A percentile compares a stretch with the other conserved stretches of the same genome.
phyloP scores from a whole-genome alignment of 2,797 vertebrate genomes.

The Sebastolobus alascanus region DNA sequence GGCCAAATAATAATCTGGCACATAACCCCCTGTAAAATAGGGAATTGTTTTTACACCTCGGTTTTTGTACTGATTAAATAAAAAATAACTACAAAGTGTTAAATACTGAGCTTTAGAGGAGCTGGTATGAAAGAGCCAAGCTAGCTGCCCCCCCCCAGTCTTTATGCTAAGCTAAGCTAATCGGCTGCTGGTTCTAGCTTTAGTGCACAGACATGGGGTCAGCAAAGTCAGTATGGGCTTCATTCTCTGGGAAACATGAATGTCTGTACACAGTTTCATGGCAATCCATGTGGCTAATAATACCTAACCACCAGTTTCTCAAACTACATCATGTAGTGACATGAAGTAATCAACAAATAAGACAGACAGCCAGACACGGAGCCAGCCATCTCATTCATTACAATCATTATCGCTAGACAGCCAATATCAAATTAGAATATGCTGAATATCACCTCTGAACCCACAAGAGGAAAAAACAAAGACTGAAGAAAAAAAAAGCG shows the following conservation, averaged over 20 bases:
- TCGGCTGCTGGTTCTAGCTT: neutral
- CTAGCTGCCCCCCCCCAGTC: neutral
- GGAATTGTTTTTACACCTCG: neutral
- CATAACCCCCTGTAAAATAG: neutral
- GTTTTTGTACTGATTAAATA: neutral
- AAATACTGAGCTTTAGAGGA: neutral
- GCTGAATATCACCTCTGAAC: conserved; percentile 59
- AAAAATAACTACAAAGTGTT: neutral
- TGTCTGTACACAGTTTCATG: neutral
- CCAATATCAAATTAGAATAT: conserved; percentile 62
- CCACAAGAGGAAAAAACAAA: conserved; percentile 49
- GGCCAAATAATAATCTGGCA: neutral
- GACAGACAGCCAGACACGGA: conserved; percentile 37
- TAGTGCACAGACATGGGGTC: neutral
- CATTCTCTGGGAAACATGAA: neutral
- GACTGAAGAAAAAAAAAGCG: conserved; percentile 21
- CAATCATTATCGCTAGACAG: conserved; percentile 50
- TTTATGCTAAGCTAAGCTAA: neutral
- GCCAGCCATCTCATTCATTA: conserved; percentile 58
- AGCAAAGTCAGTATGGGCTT: neutral
- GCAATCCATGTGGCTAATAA: neutral
- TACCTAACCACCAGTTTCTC: neutral
- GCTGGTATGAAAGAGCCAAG: neutral
- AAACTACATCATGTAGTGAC: conserved; percentile 1
- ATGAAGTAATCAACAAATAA: conserved; percentile 26